These are phyloP conservation scores for Percina caprodes DNA, from an alignment of 2,113 vertebrate species.

Conservation along the genomic window DNA sequence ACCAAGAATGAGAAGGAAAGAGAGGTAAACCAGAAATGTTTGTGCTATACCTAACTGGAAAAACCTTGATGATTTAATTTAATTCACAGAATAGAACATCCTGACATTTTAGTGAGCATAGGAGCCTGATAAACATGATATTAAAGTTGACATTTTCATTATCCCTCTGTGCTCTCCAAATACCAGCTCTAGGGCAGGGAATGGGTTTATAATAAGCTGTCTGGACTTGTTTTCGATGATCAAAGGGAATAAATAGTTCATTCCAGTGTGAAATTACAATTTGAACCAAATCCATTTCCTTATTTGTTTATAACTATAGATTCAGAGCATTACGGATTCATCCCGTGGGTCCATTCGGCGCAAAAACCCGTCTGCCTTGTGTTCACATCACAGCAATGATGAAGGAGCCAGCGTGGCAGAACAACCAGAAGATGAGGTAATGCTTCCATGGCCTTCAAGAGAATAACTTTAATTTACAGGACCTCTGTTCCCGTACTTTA, in stretches of 20 bases:
- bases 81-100: neutral
- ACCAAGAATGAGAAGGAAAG: slow-evolving; percentile 97
- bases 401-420: slow-evolving; percentile 88
- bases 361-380: slow-evolving; percentile 87
- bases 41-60: neutral
- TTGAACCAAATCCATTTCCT: neutral
- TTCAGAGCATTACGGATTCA: slow-evolving; percentile 97
- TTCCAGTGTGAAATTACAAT: slow-evolving; percentile 16
- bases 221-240: slow-evolving; percentile 30
- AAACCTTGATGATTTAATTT: neutral
- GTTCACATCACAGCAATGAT: slow-evolving; percentile 85
- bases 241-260: neutral
- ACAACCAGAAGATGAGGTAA: slow-evolving; percentile 93
- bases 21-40: slow-evolving; percentile 85
- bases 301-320: slow-evolving; percentile 78
- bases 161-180: slow-evolving; percentile 5
- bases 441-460: neutral
- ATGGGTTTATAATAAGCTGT: slow-evolving; percentile 15
- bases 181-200: neutral
- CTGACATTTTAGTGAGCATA: neutral
- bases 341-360: slow-evolving; percentile 96
- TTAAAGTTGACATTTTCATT: slow-evolving; percentile 7
- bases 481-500: neutral
- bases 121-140: neutral
- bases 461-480: neutral